Evolutionary conservation across 2,113 vertebrate species (phyloP).

Genomic region (human (Homo sapiens)): DNA sequence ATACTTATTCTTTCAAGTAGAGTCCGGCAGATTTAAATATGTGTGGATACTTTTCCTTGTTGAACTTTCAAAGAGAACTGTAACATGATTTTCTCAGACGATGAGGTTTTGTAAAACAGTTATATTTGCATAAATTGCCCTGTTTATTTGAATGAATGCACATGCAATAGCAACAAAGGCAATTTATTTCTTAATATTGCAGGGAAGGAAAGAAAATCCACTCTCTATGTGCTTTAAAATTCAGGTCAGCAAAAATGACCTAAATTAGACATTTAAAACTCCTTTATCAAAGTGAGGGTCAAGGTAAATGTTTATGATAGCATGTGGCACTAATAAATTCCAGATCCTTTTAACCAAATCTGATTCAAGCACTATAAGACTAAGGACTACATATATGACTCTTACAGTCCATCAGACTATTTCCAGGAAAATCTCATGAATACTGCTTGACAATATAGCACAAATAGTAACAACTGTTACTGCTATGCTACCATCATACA

Average conservation of each 20-base stretch:
- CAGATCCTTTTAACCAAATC: background rate
- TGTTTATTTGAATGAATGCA: constrained; percentile 70
- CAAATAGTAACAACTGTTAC: background rate
- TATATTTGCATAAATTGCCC: constrained; percentile 72
- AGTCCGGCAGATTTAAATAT: background rate
- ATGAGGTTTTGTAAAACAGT: constrained; percentile 49
- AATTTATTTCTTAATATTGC: constrained; percentile 66
- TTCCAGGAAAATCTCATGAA: background rate
- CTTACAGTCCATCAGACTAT: background rate
- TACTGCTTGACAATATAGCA: background rate
- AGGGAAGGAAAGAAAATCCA: constrained; percentile 69
- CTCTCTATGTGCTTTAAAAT: constrained; percentile 68
- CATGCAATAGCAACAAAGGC: constrained; percentile 70
- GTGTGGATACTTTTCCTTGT: rapidly evolving
- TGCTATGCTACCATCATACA: background rate
- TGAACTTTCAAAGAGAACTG: constrained; percentile 5
- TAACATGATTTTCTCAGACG: background rate
- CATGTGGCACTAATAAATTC: background rate
- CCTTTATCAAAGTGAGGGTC: constrained; percentile 3
- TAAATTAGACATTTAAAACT: background rate
- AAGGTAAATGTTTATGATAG: background rate
- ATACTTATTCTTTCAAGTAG: background rate
- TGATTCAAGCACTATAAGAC: background rate
- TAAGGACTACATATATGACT: background rate
- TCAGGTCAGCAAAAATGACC: constrained; percentile 33